Evolutionary conservation across 2,113 vertebrate genomes (phyloP).

Genomic region (Rhinoptilus africanus): DNA sequence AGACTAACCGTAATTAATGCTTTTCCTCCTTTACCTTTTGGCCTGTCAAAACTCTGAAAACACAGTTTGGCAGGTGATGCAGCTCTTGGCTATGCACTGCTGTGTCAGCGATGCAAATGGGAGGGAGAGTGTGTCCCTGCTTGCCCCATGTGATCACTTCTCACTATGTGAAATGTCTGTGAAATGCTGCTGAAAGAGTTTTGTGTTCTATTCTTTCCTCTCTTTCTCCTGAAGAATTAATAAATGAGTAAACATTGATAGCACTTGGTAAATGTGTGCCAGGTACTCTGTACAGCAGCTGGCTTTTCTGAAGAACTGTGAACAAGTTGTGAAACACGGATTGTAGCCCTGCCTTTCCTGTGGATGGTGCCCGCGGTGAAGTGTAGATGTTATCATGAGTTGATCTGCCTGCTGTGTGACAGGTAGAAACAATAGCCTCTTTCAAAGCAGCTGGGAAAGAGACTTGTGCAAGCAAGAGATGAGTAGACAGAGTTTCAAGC

Average conservation of each 20-base stretch:
- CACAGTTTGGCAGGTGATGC: background rate
- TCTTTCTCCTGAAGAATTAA: background rate
- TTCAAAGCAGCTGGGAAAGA: background rate
- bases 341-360: background rate
- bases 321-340: background rate
- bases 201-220: background rate
- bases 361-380: background rate
- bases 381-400: rapidly evolving
- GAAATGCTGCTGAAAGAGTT: background rate
- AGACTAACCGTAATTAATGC: background rate
- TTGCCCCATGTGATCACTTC: background rate
- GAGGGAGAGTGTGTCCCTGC: background rate
- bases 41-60: background rate
- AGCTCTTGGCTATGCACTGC: background rate
- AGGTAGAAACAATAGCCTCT: background rate
- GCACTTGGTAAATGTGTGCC: background rate
- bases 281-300: background rate
- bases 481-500: background rate
- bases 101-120: background rate
- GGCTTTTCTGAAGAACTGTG: background rate
- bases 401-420: background rate
- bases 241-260: background rate
- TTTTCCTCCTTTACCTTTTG: background rate
- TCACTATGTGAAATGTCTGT: background rate
- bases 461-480: background rate